Evolutionary conservation across 2,888 invertebrate species (phyloP).

Genomic region (Polyploca ridens): DNA sequence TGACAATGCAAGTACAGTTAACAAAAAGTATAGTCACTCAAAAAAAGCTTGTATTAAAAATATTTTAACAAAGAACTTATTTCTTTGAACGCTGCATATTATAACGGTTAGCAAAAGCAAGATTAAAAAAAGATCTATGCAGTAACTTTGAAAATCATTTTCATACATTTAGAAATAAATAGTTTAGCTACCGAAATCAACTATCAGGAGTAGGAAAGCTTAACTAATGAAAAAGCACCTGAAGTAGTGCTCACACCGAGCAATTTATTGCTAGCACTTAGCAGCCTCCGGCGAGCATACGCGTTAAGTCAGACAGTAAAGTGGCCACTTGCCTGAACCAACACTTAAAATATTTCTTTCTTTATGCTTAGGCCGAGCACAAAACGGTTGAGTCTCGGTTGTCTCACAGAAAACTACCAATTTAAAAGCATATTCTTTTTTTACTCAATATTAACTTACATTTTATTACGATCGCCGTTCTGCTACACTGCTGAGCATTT

Average conservation of each 20-base stretch:
- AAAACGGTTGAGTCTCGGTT: slow-evolving; percentile 17
- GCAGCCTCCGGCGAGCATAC: slow-evolving; percentile 57
- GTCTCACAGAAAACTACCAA: neutral
- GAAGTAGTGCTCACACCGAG: slow-evolving; percentile 60
- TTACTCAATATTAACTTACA: slow-evolving; percentile 7
- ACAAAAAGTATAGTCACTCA: too few species aligned
- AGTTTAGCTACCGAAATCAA: slow-evolving; percentile 11
- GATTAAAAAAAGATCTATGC: neutral
- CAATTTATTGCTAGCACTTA: slow-evolving; percentile 78
- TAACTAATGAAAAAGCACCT: slow-evolving; percentile 71
- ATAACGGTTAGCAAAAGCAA: too few species aligned
- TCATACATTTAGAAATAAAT: neutral
- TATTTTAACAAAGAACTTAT: too few species aligned
- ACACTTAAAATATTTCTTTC: slow-evolving; percentile 44
- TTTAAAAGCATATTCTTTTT: neutral
- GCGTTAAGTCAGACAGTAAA: slow-evolving; percentile 57
- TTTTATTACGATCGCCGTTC: neutral
- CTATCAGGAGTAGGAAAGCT: slow-evolving; percentile 44
- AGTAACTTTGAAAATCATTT: neutral
- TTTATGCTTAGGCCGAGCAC: slow-evolving; percentile 26
- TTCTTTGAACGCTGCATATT: too few species aligned
- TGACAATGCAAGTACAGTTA: too few species aligned
- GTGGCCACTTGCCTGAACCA: slow-evolving; percentile 50
- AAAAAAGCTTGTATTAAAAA: too few species aligned
- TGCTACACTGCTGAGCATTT: neutral